Conservation (phyloP, 2,113 vertebrate genomes). For the Otus sunia region DNA sequence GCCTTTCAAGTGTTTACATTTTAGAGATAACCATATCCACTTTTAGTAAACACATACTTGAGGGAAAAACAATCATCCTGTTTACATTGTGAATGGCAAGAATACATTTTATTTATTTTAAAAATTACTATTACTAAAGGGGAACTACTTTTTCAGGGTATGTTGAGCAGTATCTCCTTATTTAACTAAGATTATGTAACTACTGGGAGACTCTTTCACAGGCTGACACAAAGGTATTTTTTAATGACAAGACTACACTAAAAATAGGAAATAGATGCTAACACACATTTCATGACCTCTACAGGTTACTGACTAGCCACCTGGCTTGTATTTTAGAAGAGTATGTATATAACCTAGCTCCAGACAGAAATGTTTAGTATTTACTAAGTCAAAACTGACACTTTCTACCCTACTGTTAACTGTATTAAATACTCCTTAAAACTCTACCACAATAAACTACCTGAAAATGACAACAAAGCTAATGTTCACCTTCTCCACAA, state of each 20-base stretch:
- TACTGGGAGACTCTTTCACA: background rate
- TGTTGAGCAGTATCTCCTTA: constrained; percentile 41
- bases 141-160: background rate
- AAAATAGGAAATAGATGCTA: constrained; percentile 29
- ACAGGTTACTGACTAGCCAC: background rate
- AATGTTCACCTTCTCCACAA: background rate
- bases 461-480: background rate
- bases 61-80: background rate
- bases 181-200: constrained; percentile 18
- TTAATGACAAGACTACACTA: background rate
- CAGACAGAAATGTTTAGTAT: background rate
- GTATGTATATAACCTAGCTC: background rate
- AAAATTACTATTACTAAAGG: constrained; percentile 2
- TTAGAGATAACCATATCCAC: background rate
- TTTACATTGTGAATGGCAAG: constrained; percentile 26
- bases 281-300: background rate
- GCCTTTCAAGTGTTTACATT: background rate
- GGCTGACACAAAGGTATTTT: background rate
- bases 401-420: background rate
- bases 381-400: background rate
- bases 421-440: background rate
- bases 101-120: constrained; percentile 18
- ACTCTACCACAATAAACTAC: background rate
- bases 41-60: background rate
- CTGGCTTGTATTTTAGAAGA: background rate